A percentile compares a stretch with the other conserved stretches of the same genome.
Evolutionary conservation across 2,797 vertebrate species (phyloP).

Genomic region (Centroberyx gerrardi): DNA sequence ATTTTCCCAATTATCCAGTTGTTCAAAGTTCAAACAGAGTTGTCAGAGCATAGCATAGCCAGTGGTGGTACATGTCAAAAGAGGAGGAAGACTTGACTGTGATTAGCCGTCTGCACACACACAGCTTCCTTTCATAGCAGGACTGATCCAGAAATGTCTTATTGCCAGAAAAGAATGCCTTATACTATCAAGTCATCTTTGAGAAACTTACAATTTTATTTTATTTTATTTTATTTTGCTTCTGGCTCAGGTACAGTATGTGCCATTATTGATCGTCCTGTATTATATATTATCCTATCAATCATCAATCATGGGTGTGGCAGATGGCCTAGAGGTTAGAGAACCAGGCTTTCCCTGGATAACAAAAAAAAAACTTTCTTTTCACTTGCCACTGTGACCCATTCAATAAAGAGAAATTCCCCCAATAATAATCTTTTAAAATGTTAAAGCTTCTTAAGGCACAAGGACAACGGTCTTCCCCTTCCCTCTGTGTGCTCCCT

Average conservation of each 20-base stretch:
- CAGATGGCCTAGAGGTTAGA: background rate
- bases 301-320: too few species aligned
- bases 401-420: too few species aligned
- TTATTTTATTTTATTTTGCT: too few species aligned
- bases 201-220: background rate
- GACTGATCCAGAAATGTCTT: background rate
- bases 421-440: background rate
- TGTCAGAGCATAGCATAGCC: conserved; percentile 14
- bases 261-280: too few species aligned
- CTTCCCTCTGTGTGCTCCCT: background rate
- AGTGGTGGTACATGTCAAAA: conserved; percentile 2
- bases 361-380: too few species aligned
- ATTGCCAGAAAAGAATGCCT: too few species aligned
- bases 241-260: too few species aligned
- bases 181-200: background rate
- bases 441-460: background rate
- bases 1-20: conserved; percentile 45
- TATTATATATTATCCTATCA: too few species aligned
- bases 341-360: background rate
- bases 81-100: background rate
- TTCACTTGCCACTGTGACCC: too few species aligned
- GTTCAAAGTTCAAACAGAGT: conserved; percentile 48
- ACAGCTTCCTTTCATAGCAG: background rate
- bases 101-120: background rate
- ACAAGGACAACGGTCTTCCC: too few species aligned